Base-by-base conservation (phyloP, 2,797 vertebrate species). In the Dipus sagitta region DNA sequence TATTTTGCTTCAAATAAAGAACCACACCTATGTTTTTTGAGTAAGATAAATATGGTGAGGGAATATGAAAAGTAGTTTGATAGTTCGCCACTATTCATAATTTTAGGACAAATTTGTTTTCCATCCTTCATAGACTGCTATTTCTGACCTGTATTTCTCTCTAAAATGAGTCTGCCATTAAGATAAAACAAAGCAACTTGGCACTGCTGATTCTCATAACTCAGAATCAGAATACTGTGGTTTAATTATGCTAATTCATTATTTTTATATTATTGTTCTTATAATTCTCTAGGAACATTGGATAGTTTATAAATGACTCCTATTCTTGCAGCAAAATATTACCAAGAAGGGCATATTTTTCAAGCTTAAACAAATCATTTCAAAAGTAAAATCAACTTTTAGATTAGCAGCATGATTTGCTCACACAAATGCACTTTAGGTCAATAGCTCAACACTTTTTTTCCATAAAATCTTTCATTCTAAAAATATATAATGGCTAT, bases 381-480 rank as follows among this genome's bases (percentile, higher is more conserved):
- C 68, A 84, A 92, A 93, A 96, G 17, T 80, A 88, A 95, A 80
- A 86, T 65, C 2, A 82, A 58, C 26, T 82, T 80, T 91, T 81
- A 15, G 24, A 86, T 47, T 81, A 5, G 77, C 20, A 32, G 32
- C n/a, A 62, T 80, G 3, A 2, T 26, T 94, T 83, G 90, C 87
- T 87, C 30, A 88, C 0, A 38, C 54, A 86, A 86, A 47, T 85
- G 65, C 76, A 88, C 86, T 72, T 90, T 92, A 75, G 6, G 26
- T 76, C 24, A 91, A 21, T 2, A 81, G 64, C 30, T 60, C 65
- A 74, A 28, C 65, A 30, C 0, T 24, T 65, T 80, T 68, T 42
- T 77, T 84, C 52, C 32, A 81, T 75, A 74, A 84, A 91, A 78
- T 78, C 3, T 82, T 89, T 76, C 0, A 62, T 28, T 60, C 72